Evolutionary conservation across 2,888 invertebrate genomes (phyloP), one percentile per base, ranked within the genome.

Genomic region (Bombylius major): DNA sequence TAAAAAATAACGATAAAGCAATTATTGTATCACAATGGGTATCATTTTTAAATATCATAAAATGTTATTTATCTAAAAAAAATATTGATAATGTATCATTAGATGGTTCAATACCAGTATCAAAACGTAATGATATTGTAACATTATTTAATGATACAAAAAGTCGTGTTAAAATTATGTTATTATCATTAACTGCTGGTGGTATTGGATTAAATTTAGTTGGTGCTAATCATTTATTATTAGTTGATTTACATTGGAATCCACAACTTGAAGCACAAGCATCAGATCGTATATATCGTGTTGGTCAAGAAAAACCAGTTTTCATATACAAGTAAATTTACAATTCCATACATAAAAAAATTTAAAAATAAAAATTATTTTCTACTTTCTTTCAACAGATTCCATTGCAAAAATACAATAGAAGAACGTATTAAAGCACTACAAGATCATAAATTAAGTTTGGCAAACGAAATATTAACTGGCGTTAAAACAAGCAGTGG

Each of bases 231-330:
- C 92, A 97, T 71, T 79, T 98, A 50, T 79, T 96, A 39, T 76
- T 98, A 42, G 72, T 94, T 32, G 97, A 98, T 75, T 81, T 93
- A 54, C 96, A 97, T 73, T 98, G 96, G 94, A 98, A 97, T 79
- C 97, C 97, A 0, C 95, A 96, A 67, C 75, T 97, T 50, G 97
- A 98, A 73, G 80, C 85, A 48, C 97, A 97, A 73, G 97, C 96
- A 0, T 91, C 90, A 75, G 97, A 97, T 76, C 79, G 97, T 59
- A 86, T 97, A 59, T 94, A 95, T 75, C 77, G 96, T 58, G 84
- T 96, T 60, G 96, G 96, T 0, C 97, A 97, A 71, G 81, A 73
- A 51, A 89, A 86, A 66, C 73, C 81, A 63, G 94, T 95, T 0
- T 78, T 80, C 64, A 82, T 96, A 52, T 89, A 93, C 72, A 89